A percentile compares a stretch with the other conserved stretches of the same genome.
These are phyloP conservation scores for Osmerus mordax DNA, from an alignment of 2,113 vertebrate species.

Conservation along the genomic window DNA sequence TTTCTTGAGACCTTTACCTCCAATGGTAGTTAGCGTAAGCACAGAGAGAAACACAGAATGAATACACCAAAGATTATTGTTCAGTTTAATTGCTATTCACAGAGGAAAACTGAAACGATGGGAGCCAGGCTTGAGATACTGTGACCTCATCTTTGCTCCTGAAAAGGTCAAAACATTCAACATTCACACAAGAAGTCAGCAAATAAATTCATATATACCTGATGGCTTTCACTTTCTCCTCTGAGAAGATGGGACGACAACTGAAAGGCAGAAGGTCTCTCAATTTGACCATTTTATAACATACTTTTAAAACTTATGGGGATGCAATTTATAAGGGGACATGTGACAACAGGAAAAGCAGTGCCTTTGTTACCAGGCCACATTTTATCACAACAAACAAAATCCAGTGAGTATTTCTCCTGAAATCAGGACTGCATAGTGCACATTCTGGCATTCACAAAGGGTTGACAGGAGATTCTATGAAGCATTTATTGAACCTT, in stretches of 20 bases:
- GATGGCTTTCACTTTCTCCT: slow-evolving; percentile 48
- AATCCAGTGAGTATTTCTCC: too few species aligned
- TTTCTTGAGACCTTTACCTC: too few species aligned
- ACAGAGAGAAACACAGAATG: background rate
- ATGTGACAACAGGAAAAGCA: slow-evolving; percentile 2
- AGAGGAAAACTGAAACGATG: background rate
- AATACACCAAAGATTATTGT: background rate
- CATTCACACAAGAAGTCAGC: slow-evolving; percentile 28
- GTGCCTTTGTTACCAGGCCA: background rate
- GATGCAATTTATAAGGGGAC: background rate
- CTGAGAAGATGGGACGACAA: slow-evolving; percentile 47
- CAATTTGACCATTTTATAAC: slow-evolving; percentile 37
- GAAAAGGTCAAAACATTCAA: slow-evolving; percentile 8
- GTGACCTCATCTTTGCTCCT: background rate
- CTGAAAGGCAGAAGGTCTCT: slow-evolving; percentile 51
- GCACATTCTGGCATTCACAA: too few species aligned
- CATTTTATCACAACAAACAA: too few species aligned
- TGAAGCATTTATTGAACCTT: too few species aligned
- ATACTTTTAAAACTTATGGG: slow-evolving; percentile 17
- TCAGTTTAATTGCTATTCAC: background rate
- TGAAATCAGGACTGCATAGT: too few species aligned
- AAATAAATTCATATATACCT: slow-evolving; percentile 52
- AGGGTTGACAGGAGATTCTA: too few species aligned
- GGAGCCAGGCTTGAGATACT: background rate
- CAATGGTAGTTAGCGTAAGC: background rate